Conservation (phyloP, 2,113 vertebrate genomes). For the Bubo blakistoni region DNA sequence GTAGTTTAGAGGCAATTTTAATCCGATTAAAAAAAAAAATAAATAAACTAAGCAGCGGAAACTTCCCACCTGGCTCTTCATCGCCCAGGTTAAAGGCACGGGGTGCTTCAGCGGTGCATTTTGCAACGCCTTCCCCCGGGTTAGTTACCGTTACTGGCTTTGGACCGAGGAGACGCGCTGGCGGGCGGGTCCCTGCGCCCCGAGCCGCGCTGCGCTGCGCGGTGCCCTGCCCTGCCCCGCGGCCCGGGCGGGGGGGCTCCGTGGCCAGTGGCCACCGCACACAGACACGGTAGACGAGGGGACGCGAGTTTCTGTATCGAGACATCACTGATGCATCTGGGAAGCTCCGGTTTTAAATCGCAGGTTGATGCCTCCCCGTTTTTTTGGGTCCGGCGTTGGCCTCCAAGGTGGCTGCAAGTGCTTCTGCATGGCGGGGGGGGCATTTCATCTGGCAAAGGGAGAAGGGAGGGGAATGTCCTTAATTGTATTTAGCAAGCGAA, state of each 20-base stretch:
- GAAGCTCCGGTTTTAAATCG: neutral
- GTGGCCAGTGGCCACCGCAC: no score
- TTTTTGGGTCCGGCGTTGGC: neutral
- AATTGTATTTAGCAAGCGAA: slow-evolving; percentile 25
- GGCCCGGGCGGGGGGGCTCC: no score
- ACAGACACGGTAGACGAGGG: no score
- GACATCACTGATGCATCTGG: rapidly evolving
- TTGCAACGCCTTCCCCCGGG: neutral
- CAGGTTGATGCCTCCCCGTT: neutral
- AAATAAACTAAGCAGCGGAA: neutral
- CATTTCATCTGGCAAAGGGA: neutral
- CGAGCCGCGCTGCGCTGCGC: neutral
- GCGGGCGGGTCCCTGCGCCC: neutral
- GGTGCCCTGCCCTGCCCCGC: no score
- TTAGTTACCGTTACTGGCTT: neutral
- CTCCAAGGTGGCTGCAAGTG: neutral
- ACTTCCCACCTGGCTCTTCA: neutral
- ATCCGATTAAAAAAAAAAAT: neutral
- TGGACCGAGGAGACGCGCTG: neutral
- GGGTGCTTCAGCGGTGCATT: neutral
- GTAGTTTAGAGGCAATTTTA: neutral
- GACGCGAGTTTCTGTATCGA: neutral
- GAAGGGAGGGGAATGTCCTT: neutral
- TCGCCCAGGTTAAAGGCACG: neutral
- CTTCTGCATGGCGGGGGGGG: neutral